These are phyloP conservation scores for Pitangus sulphuratus DNA, from an alignment of 2,797 vertebrate genomes.

Conservation along the genomic window DNA sequence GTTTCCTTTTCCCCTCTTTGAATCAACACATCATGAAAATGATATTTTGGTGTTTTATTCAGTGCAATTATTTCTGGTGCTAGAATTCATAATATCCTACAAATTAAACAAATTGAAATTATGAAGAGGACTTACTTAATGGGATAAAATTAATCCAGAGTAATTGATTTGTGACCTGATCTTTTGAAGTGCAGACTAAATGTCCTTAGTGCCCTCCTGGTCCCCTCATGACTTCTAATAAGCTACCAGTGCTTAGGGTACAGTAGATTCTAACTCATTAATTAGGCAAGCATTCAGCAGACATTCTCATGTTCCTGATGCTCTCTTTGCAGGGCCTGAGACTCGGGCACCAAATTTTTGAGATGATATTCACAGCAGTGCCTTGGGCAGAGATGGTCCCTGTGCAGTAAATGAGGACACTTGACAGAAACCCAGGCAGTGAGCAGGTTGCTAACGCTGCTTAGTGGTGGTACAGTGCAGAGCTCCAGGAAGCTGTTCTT, in stretches of 20 bases:
- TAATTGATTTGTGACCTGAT: slow-evolving; percentile 54
- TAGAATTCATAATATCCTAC: background rate
- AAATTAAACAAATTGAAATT: slow-evolving; percentile 25
- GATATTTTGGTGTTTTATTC: background rate
- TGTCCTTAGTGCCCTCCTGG: slow-evolving; percentile 8
- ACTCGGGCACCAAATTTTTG: background rate
- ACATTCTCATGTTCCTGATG: background rate
- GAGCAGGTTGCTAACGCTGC: background rate
- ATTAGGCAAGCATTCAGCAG: slow-evolving; percentile 22
- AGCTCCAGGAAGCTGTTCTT: background rate
- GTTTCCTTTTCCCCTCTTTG: background rate
- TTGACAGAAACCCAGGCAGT: background rate
- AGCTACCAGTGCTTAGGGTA: background rate
- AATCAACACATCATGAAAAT: background rate
- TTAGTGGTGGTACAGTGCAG: background rate
- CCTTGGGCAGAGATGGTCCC: background rate
- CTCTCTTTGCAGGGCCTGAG: slow-evolving; percentile 4
- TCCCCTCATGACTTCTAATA: slow-evolving; percentile 5
- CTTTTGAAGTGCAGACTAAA: background rate
- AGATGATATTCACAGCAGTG: background rate
- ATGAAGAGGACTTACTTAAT: background rate
- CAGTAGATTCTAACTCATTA: background rate
- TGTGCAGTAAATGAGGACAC: background rate
- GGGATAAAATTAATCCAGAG: slow-evolving; percentile 21
- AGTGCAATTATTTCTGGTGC: background rate